Evolutionary conservation across 2,113 vertebrate genomes (phyloP).

Genomic region (Lophius piscatorius): DNA sequence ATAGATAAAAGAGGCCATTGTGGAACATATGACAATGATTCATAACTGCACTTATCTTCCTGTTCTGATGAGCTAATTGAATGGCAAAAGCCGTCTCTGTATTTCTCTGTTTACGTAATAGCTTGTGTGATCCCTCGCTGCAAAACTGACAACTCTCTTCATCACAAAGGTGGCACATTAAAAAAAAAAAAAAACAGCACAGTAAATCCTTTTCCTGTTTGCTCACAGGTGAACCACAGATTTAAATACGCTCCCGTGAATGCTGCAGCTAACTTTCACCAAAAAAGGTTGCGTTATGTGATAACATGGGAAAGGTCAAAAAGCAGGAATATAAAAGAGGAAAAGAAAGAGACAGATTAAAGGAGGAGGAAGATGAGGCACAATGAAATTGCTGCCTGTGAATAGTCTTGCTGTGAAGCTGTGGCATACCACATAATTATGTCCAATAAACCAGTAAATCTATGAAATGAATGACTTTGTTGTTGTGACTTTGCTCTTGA

Average conservation of each 20-base stretch:
- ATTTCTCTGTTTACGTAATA: constrained; percentile 10
- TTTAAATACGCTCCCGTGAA: constrained; percentile 84
- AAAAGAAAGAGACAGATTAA: constrained; percentile 1
- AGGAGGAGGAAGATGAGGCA: constrained; percentile 11
- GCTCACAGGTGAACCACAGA: constrained; percentile 82
- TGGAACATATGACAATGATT: constrained; percentile 58
- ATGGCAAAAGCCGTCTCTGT: constrained; percentile 51
- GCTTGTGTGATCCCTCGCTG: constrained; percentile 17
- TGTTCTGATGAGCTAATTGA: constrained; percentile 58
- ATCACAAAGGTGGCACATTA: not conserved
- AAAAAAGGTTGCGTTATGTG: constrained; percentile 85
- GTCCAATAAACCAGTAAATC: constrained; percentile 37
- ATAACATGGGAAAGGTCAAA: constrained; percentile 75
- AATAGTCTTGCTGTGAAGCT: constrained; percentile 31
- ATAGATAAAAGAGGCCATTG: constrained; percentile 66
- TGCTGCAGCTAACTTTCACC: constrained; percentile 82
- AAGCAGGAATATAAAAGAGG: constrained; percentile 22
- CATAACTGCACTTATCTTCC: constrained; percentile 55
- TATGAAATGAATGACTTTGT: constrained; percentile 45
- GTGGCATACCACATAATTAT: constrained; percentile 30
- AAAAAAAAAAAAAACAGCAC: not conserved
- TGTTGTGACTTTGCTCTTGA: constrained; percentile 52
- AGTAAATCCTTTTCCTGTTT: constrained; percentile 1
- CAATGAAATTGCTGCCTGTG: constrained; percentile 17
- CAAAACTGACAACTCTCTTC: constrained; percentile 23